Evolutionary conservation across 2,888 invertebrate genomes (phyloP).

Genomic region (Tetramorium bicarinatum): DNA sequence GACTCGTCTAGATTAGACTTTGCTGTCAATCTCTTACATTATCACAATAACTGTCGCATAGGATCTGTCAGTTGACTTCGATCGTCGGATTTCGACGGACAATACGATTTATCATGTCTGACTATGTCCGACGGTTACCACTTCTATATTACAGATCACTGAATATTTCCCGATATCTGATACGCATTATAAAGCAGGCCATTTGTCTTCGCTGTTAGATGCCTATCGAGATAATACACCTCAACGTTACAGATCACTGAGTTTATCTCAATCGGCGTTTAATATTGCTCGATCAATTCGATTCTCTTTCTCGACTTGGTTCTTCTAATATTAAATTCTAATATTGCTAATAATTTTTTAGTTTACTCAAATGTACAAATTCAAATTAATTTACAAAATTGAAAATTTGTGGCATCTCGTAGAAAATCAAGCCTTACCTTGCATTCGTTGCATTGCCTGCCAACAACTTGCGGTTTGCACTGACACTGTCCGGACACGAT

Average conservation of each 20-base stretch:
- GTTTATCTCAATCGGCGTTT: slow-evolving; percentile 3
- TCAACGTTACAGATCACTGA: slow-evolving; percentile 11
- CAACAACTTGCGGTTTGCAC: slow-evolving; percentile 91
- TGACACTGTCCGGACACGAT: slow-evolving; percentile 93
- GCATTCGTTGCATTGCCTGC: slow-evolving; percentile 92
- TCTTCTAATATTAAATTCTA: slow-evolving; percentile 1
- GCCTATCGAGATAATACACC: not conserved
- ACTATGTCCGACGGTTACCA: not conserved
- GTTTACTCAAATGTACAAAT: not conserved
- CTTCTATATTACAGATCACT: not conserved
- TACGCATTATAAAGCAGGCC: not conserved
- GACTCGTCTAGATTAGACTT: not conserved
- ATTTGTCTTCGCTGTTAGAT: slow-evolving; percentile 36
- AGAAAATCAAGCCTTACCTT: slow-evolving; percentile 87
- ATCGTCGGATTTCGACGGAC: not conserved
- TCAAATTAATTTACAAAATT: not conserved
- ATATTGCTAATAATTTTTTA: not conserved
- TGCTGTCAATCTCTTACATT: not conserved
- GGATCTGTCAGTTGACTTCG: not conserved
- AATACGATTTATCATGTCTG: slow-evolving; percentile 16
- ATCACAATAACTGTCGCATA: not conserved
- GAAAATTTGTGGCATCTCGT: not conserved
- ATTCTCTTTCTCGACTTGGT: not conserved
- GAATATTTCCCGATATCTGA: slow-evolving; percentile 6
- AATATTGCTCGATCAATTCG: not conserved